Percentiles rank a stretch among this genome's conserved stretches.
These are phyloP conservation scores for Abrostola tripartita DNA, from an alignment of 2,888 invertebrate species.

Conservation along the genomic window DNA sequence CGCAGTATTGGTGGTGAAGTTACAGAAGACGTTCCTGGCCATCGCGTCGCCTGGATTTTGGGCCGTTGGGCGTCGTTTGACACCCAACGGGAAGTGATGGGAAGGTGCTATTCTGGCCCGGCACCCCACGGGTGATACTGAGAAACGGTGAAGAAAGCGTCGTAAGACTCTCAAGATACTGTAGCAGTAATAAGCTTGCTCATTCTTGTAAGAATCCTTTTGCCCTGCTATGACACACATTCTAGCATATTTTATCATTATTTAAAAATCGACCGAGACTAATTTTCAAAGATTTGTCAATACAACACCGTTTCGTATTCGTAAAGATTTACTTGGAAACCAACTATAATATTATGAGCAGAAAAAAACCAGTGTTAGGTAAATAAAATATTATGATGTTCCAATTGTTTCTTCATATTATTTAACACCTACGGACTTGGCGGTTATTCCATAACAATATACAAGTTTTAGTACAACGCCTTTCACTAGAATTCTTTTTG, in stretches of 20 bases:
- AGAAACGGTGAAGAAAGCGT: no score
- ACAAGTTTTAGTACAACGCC: slow-evolving; percentile 10
- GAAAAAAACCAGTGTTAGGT: not conserved
- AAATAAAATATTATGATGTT: not conserved
- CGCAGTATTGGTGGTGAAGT: no score
- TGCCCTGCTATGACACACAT: not conserved
- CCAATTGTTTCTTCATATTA: not conserved
- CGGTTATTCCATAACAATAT: slow-evolving; percentile 1
- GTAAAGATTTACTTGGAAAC: no score
- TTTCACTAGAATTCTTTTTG: slow-evolving; percentile 31
- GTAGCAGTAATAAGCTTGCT: not conserved
- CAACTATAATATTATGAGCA: not conserved
- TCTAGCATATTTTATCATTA: not conserved
- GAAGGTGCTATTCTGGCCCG: no score
- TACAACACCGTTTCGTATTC: not conserved
- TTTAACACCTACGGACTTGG: slow-evolving; percentile 15
- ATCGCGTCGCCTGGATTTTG: no score
- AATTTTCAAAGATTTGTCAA: not conserved
- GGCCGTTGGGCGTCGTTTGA: no score
- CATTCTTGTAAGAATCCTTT: no score
- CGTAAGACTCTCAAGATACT: no score
- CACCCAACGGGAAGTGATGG: no score
- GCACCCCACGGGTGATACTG: no score
- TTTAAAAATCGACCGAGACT: not conserved
- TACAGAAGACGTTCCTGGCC: no score